Conservation (phyloP, 2,113 vertebrate genomes). For the Sciurus niger region DNA sequence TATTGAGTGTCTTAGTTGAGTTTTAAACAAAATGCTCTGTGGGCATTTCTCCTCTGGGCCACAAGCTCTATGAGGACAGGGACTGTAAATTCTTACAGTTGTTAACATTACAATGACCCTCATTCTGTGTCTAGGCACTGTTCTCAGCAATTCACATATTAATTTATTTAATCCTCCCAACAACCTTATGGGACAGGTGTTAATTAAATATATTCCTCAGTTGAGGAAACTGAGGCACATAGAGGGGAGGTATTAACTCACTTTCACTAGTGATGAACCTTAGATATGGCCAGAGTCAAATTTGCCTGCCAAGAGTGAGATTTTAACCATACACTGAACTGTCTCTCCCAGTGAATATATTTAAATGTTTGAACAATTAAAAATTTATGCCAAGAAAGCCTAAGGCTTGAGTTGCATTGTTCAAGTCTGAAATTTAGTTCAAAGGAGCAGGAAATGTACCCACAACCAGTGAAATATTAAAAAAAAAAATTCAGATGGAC, state of each 20-base stretch:
- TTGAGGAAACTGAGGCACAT: background rate
- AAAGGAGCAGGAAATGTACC: background rate
- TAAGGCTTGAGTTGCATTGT: background rate
- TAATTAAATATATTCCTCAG: background rate
- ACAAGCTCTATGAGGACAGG: background rate
- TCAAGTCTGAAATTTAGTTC: background rate
- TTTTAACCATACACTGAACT: background rate
- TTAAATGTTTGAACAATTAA: background rate
- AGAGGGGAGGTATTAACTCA: background rate
- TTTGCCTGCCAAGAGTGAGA: background rate
- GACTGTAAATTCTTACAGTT: background rate
- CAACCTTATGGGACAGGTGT: background rate
- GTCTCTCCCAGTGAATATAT: background rate
- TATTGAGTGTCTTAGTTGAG: background rate
- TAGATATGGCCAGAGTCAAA: background rate
- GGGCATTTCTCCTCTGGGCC: background rate
- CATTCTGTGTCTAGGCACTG: background rate
- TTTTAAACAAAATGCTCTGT: background rate
- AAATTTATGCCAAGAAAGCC: background rate
- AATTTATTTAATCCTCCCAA: background rate
- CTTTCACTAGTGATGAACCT: background rate
- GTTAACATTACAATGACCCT: accelerated
- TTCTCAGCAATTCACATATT: background rate
- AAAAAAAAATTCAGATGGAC: background rate
- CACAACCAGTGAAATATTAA: background rate